Base-by-base conservation (phyloP, 1,140 invertebrate genomes). In the Pseudomyrmex flavicornis region DNA sequence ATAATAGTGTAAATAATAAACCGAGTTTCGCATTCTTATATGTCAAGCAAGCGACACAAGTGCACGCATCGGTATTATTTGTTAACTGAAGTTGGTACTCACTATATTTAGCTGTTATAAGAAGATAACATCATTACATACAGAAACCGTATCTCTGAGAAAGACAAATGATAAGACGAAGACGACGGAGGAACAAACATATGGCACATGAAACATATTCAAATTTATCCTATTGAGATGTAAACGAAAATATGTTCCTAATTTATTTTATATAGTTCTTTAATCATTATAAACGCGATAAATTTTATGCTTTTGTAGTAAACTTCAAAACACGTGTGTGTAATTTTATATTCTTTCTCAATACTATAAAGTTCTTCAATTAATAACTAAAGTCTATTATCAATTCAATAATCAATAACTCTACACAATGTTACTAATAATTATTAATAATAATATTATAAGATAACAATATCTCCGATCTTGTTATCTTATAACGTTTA, bases 71-170 rank as follows among this genome's bases (percentile, higher is more conserved):
- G 15, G 80, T 75, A 73, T 85, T 56, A 52, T 48, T 50, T 56
- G 22, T 82, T 89, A 69, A 86, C 86, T 59, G 58, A 56, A 77
- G 62, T 65, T 62, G 74, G 80, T 54, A 75, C 1, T 58, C 44
- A 89, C 88, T 90, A 90, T 90, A 90, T 90, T 90, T 90, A 90
- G 88, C 73, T 52, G 68, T 56, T 75, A 79, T 84, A 80, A 90
- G 84, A 58, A 85, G 85, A 90, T 90, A 90, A 87, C 65, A 79
- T 73, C 35, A 56, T 50, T 75, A 58, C n/a, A 61, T 22, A 79
- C 59, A 50, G 61, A 66, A 63, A 70, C 48, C 54, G 15, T 13
- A 20, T 56, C 46, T 63, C 84, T 26, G 26, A 35, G 13, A 35
- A 46, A 80, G 12, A 73, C 48, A 80, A 2, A 2, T 26, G 48